Evolutionary conservation across 1,140 invertebrate genomes (phyloP), one percentile per base, ranked within the genome.

Genomic region (Heliothis virescens): DNA sequence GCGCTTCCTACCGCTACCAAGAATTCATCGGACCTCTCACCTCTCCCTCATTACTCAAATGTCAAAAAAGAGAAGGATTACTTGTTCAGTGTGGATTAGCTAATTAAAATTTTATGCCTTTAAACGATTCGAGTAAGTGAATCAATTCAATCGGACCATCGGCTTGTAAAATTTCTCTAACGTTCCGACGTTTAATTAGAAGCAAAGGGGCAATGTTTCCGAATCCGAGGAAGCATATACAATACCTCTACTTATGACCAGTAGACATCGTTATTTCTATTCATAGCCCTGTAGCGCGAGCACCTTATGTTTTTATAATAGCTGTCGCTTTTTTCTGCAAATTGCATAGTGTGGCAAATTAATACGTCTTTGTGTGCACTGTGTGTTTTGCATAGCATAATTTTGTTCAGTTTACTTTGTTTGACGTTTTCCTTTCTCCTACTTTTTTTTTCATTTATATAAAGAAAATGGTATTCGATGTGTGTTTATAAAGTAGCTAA

Each of bases 21-120:
- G 69, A 85, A 82, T 85, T 82, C 60, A 86, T 82, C 59, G 60
- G 82, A 73, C 62, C 65, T 83, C 81, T 65, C 18, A 76, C 60
- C 73, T 82, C 73, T 83, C 81, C 57, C 78, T 85, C 80, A 81
- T 86, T 78, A 80, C 16, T 79, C 59, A 65, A 57, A 12, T 50
- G 57, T 62, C 21, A 60, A 73, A n/a, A 73, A 57, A 74, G 78
- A 85, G 67, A 82, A n/a, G 60, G 80, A 83, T 50, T 50, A 76
- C 48, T 82, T 86, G 83, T 88, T n/a, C 77, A 79, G 67, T n/a
- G 82, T 90, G 89, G 87, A 87, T n/a, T 91, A 87, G 86, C 82
- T 91, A 92, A 92, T 91, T 90, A 89, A n/a, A 91, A 90, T 91
- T 89, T 83, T 85, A 89, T 86, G 82, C 82, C 81, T 87, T 85